Base-by-base conservation (phyloP, 2,888 invertebrate species). In the Agrilus cyanescens region DNA sequence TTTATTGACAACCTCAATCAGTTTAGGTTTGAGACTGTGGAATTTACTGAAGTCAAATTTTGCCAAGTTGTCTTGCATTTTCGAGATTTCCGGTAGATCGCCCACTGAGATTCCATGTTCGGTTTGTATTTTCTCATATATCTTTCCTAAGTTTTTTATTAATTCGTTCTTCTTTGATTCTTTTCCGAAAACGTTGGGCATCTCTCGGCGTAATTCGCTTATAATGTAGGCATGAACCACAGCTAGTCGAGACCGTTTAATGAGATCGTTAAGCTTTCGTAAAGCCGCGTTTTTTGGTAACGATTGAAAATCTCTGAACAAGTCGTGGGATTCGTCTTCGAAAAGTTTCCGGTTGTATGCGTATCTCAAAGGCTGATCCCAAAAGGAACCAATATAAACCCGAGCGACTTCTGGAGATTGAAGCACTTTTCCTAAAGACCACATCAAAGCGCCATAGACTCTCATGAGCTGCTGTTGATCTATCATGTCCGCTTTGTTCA, bases 201-300 rank as follows among this genome's bases (percentile, higher is more conserved):
- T 96, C 59, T 95, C 91, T 69, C 90, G 91, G 57, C 83, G 78
- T 52, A 98, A 71, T 55, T 93, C 87, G 50, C 91, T 82, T 46
- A 98, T 94, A 53, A 98, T 94, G 62, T 91, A 95, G 0, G 98
- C 97, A 67, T 98, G 96, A 2, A 97, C 95, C 74, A 97, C 97
- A 34, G 96, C 96, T 14, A 97, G 72, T 38, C 97, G 75, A 8
- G 97, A 95, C 47, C 98, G 72, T 68, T 97, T 98, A 53, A 98
- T 98, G 49, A 98, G 75, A 71, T 98, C 97, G 67, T 98, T 98
- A 12, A 98, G 74, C 69, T 98, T 98, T 43, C 98, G 75, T 36
- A 98, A 73, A 1, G 96, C 93, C 4, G 97, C 95, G 70, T 98
- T 96, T 56, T 89, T 76, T 1, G 97, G 97, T 42, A 98, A 71